Base-by-base conservation (phyloP, 2,113 vertebrate species). In the Seriola aureovittata region DNA sequence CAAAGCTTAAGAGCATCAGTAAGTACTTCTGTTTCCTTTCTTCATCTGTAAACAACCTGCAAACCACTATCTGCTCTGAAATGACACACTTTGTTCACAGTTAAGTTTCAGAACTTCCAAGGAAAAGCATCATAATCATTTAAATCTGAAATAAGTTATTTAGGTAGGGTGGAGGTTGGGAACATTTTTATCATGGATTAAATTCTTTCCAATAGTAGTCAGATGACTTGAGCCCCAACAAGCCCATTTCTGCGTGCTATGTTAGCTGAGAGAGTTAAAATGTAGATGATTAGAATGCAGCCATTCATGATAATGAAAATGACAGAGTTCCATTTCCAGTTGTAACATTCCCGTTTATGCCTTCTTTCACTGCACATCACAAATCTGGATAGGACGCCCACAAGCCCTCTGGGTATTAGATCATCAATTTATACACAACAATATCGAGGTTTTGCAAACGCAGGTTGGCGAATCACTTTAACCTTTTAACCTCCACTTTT, bases 201-300 rank as follows among this genome's bases (percentile, higher is more conserved):
- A 80, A 63, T 73, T 71, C 8, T 78, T 76, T 85, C 81, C 32
- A 32, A 42, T 66, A 81, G 63, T 21, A 57, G 78, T 73, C 79
- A 82, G 58, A 66, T 81, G 75, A 78, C 71, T 57, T 65, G 62
- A 80, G 75, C 79, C 86, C 13, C 17, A 48, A 66, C 5, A 46
- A 88, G 80, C 69, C 55, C 58, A 25, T 65, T 46, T 69, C 69
- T 86, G 81, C 4, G 87, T 80, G 89, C 64, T 73, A 80, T 86
- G 83, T 89, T 87, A 84, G 89, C 91, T 52, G 88, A 90, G 87
- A 90, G 90, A 88, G 89, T 91, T 88, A 85, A 73, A 74, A 29
- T 86, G 78, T 67, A 68, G 75, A 81, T 67, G 52, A 87, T 60
- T 71, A 83, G 64, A 86, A 86, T 80, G 85, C 55, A 69, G 74